Conservation (phyloP, 1,140 invertebrate genomes). For the Drosophila neocordata region DNA sequence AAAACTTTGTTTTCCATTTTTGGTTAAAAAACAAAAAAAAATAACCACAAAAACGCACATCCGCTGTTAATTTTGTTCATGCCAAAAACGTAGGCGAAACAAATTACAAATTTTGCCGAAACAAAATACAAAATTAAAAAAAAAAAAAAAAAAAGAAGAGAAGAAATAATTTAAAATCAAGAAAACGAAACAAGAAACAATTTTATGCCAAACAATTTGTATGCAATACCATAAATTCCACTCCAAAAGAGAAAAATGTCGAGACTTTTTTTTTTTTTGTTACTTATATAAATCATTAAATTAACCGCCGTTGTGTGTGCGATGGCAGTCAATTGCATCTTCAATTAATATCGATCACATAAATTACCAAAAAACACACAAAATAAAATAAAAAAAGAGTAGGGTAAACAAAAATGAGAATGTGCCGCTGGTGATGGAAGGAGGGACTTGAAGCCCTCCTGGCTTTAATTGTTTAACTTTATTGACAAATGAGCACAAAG, state of each 20-base stretch:
- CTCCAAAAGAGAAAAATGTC: constrained; percentile 12
- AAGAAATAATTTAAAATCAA: not conserved
- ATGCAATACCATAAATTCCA: constrained; percentile 54
- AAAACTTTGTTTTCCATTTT: constrained; percentile 10
- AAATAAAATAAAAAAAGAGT: constrained; percentile 38
- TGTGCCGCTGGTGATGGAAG: too few species aligned
- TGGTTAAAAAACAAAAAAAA: constrained; percentile 20
- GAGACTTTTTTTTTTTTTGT: constrained; percentile 2
- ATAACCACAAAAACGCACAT: constrained; percentile 29
- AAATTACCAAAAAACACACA: constrained; percentile 59
- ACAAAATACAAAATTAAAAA: constrained; percentile 23
- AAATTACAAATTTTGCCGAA: constrained; percentile 43
- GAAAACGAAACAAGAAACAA: not conserved
- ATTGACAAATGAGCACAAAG: constrained; percentile 8
- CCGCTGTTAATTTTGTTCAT: constrained; percentile 59
- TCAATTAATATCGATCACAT: constrained; percentile 66
- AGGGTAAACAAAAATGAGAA: not conserved
- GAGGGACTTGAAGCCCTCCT: too few species aligned
- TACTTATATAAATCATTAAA: constrained; percentile 56
- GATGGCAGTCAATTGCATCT: constrained; percentile 50
- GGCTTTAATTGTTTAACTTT: too few species aligned
- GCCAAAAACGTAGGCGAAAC: constrained; percentile 55
- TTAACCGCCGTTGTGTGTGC: constrained; percentile 12
- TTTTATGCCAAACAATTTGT: constrained; percentile 49
- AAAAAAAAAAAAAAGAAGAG: constrained; percentile 24